Evolutionary conservation across 1,140 invertebrate species (phyloP), one percentile per base, ranked within the genome.

Genomic region (Anoplolepis gracilipes): DNA sequence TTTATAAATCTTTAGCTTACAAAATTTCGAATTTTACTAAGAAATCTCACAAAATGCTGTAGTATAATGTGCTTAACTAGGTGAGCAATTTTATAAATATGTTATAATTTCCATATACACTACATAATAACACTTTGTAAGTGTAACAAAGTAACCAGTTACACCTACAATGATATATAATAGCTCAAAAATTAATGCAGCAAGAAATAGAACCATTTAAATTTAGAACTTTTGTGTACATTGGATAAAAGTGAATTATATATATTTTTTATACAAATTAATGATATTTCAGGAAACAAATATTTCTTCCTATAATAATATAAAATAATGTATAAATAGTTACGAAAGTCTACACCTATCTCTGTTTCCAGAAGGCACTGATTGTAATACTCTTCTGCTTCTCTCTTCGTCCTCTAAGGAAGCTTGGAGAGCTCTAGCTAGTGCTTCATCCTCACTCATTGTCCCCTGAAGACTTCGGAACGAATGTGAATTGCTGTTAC

Each of bases 401-500:
- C 82, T 88, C n/a, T 94, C 90, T 61, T 95, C 92, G 49, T 96
- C 95, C 92, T 97, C 96, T 92, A 98, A 94, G 0, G 98, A 98
- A 36, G 97, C 93, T 11, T 98, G 97, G 11, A 98, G 93, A 0
- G 98, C 98, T 90, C 96, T 96, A 0, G 98, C 98, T 73, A 98
- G 93, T 0, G 98, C 98, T 94, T 99, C 98, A 93, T 99, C 98
- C 95, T 98, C 98, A 86, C 96, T 97, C 96, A 96, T 92, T 11
- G 84, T 92, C 6, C 94, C 94, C 65, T 95, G 94, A 72, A 94
- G 85, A 53, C 92, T 95, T 11, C 86, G 92, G 53, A 94, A 91
- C 0, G 89, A 81, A 53, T 91, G 87, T 1, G 88, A 82, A 70
- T 88, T 88, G 67, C 87, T 90, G 55, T 62, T 89, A 42, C 77